phyloP scores from a whole-genome alignment of 2,113 vertebrate species.

The Laterallus jamaicensis region DNA sequence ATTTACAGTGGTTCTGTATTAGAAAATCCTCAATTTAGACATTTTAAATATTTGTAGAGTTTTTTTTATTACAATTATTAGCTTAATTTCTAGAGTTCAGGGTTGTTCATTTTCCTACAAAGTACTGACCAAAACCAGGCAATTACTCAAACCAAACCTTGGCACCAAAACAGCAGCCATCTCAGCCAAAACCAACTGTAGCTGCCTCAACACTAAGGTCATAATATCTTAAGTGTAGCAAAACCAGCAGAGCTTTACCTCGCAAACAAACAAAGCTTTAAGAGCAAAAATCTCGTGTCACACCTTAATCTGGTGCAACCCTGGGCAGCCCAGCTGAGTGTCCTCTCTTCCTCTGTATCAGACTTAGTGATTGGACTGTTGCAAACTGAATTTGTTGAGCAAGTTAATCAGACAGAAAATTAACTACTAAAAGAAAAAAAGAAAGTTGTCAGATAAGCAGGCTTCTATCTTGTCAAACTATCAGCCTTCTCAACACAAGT shows the following conservation, averaged over 20 bases:
- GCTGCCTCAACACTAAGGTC: background rate
- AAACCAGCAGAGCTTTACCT: background rate
- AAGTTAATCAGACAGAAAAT: constrained; percentile 25
- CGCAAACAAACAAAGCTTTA: constrained; percentile 1
- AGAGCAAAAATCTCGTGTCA: constrained; percentile 2
- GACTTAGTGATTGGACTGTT: background rate
- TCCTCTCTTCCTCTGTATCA: background rate
- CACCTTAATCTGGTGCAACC: constrained; percentile 21
- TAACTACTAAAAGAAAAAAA: constrained; percentile 10
- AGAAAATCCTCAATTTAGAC: background rate
- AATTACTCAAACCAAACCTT: background rate
- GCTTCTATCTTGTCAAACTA: background rate
- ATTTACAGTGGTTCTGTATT: background rate
- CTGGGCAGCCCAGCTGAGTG: background rate
- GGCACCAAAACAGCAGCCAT: background rate
- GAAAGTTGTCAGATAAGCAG: background rate
- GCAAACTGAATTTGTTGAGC: constrained; percentile 5
- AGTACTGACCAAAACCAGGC: background rate
- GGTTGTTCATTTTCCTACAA: background rate
- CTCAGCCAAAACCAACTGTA: background rate
- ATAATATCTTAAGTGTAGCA: background rate
- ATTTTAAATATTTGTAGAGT: background rate
- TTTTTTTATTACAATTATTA: background rate
- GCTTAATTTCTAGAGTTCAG: background rate
- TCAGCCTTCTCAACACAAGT: background rate